Base-by-base conservation (phyloP, 2,888 invertebrate genomes). In the Noctuana brunneofusca region DNA sequence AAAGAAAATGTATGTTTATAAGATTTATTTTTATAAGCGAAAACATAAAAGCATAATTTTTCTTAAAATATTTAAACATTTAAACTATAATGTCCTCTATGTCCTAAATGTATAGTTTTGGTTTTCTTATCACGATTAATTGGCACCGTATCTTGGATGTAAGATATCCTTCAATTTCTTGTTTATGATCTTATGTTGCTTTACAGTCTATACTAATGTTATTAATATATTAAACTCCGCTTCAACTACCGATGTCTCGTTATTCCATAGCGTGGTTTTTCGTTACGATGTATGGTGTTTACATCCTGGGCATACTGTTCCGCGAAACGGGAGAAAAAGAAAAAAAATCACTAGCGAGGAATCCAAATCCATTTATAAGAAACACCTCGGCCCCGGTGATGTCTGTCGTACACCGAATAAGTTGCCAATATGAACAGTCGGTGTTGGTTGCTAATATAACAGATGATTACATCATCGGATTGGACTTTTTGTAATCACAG, bases 341-440 rank as follows among this genome's bases (percentile, higher is more conserved):
- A 46, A 58, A 63, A n/a, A 58, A 53, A 8, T 32, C 24, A 27
- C 58, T 58, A 12, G 63, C 63, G 0, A 63, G 18, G 22, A 52
- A 63, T 30, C 63, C 57, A 8, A 67, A 24, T 9, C 62, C 67
- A 38, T 67, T 65, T 12, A 65, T 56, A 35, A 65, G 62, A n/a
- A n/a, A n/a, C n/a, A 20, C 65, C 67, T 11, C 65, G 54, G 35
- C 53, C 35, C 32, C 53, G 53, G 14, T 59, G 59, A n/a, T 38
- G 58, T 54, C 57, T 52, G 38, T 11, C 27, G 54, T 41, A 3
- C 4, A 11, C n/a, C 6, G n/a, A n/a, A n/a, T n/a, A n/a, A n/a
- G n/a, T n/a, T n/a, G n/a, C n/a, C n/a, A n/a, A n/a, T n/a, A n/a
- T n/a, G n/a, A n/a, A n/a, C n/a, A n/a, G n/a, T n/a, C n/a, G n/a